Percentiles rank a stretch among this genome's conserved stretches.
Conservation (phyloP, 2,888 invertebrate species). For the Dicyrtomina minuta region DNA sequence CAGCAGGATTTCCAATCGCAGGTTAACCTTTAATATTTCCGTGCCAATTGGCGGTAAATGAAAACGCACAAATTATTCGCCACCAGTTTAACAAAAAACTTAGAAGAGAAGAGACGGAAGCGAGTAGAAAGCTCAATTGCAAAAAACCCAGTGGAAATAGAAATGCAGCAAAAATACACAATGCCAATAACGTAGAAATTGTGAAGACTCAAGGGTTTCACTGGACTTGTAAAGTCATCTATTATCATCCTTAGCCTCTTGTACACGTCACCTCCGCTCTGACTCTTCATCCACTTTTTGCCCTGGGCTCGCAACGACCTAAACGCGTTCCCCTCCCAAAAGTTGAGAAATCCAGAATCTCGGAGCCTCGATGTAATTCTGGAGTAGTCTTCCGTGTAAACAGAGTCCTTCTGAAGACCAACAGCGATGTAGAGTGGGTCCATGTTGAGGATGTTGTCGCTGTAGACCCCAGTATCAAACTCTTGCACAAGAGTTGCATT, state of each 20-base stretch:
- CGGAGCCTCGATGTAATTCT: slow-evolving; percentile 5
- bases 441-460: slow-evolving; percentile 1
- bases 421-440: slow-evolving; percentile 18
- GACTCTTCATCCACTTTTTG: neutral
- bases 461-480: slow-evolving; percentile 12
- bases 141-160: too few species aligned
- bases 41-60: too few species aligned
- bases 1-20: too few species aligned
- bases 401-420: slow-evolving; percentile 5
- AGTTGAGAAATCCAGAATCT: slow-evolving; percentile 6
- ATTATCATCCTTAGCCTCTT: too few species aligned
- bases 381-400: neutral
- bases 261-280: too few species aligned
- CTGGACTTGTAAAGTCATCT: neutral
- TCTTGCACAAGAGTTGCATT: slow-evolving; percentile 7
- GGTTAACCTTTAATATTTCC: too few species aligned
- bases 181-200: slow-evolving; percentile 7
- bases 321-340: neutral
- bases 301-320: neutral
- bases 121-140: too few species aligned
- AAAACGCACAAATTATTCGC: too few species aligned
- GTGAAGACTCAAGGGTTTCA: neutral
- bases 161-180: neutral
- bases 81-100: too few species aligned
- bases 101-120: too few species aligned